These are phyloP conservation scores for Pantherophis guttatus DNA, from an alignment of 2,113 vertebrate genomes.

Conservation along the genomic window DNA sequence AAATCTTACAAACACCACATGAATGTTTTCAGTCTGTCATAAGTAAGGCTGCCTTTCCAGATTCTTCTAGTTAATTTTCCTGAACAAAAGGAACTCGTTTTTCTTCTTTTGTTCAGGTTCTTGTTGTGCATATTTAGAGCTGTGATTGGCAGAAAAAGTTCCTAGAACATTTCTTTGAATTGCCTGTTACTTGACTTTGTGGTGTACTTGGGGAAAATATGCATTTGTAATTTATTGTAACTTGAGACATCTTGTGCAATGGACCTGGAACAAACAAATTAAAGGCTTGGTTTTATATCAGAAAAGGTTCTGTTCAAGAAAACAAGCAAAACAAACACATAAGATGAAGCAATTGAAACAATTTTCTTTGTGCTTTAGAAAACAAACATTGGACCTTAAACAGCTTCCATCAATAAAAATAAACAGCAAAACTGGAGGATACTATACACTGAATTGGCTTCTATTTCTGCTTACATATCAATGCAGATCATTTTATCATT, in stretches of 20 bases:
- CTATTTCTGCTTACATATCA: not conserved
- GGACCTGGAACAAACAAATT: not conserved
- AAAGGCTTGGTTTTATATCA: not conserved
- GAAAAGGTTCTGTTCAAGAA: not conserved
- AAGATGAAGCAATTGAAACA: not conserved
- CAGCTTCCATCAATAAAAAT: not conserved
- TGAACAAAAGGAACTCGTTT: not conserved
- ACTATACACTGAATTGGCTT: not conserved
- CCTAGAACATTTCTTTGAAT: not conserved
- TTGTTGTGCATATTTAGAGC: not conserved
- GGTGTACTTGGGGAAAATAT: not conserved
- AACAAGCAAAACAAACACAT: not conserved
- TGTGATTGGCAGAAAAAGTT: not conserved
- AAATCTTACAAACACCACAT: conserved; percentile 34
- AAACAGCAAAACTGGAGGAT: not conserved
- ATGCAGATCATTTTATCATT: not conserved
- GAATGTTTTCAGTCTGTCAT: conserved; percentile 12
- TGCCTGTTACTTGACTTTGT: not conserved
- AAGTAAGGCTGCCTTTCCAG: conserved; percentile 30
- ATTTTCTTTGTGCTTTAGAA: not conserved
- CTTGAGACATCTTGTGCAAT: not conserved
- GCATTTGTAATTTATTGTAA: not conserved
- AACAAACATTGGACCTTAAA: not conserved
- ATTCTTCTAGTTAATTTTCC: conserved; percentile 1
- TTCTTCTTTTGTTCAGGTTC: not conserved